phyloP scores from a whole-genome alignment of 53 echinoderm and acorn worm species.

The Echinometra lucunter region DNA sequence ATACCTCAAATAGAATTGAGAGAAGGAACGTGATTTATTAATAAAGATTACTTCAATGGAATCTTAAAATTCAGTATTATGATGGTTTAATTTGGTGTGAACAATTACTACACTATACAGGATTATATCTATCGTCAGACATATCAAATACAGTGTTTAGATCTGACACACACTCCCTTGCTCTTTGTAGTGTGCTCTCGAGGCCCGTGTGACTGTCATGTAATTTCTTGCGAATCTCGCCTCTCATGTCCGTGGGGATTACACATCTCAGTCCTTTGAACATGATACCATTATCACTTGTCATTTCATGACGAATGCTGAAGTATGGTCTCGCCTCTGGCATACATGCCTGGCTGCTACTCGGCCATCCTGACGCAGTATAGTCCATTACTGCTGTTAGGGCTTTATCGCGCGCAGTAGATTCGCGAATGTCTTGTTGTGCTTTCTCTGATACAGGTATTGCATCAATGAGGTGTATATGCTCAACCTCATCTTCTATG shows the following conservation, averaged over 20 bases:
- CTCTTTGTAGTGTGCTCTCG: conserved; percentile 70
- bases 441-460: conserved; percentile 69
- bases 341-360: not conserved
- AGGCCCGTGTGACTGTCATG: conserved; percentile 78
- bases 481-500: conserved; percentile 66
- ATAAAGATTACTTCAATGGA: too few relatives aligned
- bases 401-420: conserved; percentile 64
- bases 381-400: conserved; percentile 71
- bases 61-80: too few relatives aligned
- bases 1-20: too few relatives aligned
- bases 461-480: conserved; percentile 62
- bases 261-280: conserved; percentile 53
- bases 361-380: conserved; percentile 67
- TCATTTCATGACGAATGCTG: conserved; percentile 51
- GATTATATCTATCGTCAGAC: too few relatives aligned
- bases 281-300: not conserved
- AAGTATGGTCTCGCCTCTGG: conserved; percentile 36
- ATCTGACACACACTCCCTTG: conserved; percentile 76
- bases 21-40: too few relatives aligned
- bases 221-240: conserved; percentile 66
- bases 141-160: conserved; percentile 43
- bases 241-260: not conserved
- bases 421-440: conserved; percentile 60
- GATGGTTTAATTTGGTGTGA: conserved; percentile 69
- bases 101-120: too few relatives aligned